phyloP scores from a whole-genome alignment of 1,140 invertebrate species.

The Cotesia glomerata region DNA sequence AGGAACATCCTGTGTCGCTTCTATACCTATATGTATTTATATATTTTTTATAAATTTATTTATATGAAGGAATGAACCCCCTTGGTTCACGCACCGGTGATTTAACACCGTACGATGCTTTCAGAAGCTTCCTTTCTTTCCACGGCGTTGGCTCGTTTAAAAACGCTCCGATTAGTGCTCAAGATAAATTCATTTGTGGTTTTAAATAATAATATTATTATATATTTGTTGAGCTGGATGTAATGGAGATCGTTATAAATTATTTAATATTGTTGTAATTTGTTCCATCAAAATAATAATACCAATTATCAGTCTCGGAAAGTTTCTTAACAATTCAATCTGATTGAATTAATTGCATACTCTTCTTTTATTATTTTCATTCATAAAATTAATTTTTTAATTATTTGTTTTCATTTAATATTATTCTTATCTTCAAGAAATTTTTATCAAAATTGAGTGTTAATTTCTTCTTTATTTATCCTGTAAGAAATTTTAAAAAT shows the following conservation, averaged over 20 bases:
- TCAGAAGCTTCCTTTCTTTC: conserved; percentile 50
- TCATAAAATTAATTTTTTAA: too few relatives aligned
- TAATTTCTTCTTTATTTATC: too few relatives aligned
- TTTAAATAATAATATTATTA: not conserved
- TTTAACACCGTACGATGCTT: conserved; percentile 53
- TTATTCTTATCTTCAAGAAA: too few relatives aligned
- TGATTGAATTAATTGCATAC: too few relatives aligned
- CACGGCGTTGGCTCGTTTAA: conserved; percentile 32
- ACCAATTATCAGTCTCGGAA: not conserved
- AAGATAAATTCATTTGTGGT: conserved; percentile 10
- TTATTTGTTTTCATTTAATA: too few relatives aligned
- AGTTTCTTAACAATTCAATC: not conserved
- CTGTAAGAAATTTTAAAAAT: too few relatives aligned
- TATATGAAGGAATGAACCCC: conserved; percentile 40
- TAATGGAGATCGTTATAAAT: not conserved
- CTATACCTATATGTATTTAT: too few relatives aligned
- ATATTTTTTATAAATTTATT: too few relatives aligned
- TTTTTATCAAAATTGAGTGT: too few relatives aligned
- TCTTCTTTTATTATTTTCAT: too few relatives aligned
- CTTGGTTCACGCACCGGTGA: conserved; percentile 47
- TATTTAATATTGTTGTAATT: not conserved
- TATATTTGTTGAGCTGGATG: not conserved
- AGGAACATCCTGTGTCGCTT: conserved; percentile 48
- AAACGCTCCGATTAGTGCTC: conserved; percentile 1
- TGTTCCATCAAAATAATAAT: not conserved